Evolutionary conservation across 92 coral and sea anemone genomes (phyloP).

Genomic region (Paragorgia papillata): DNA sequence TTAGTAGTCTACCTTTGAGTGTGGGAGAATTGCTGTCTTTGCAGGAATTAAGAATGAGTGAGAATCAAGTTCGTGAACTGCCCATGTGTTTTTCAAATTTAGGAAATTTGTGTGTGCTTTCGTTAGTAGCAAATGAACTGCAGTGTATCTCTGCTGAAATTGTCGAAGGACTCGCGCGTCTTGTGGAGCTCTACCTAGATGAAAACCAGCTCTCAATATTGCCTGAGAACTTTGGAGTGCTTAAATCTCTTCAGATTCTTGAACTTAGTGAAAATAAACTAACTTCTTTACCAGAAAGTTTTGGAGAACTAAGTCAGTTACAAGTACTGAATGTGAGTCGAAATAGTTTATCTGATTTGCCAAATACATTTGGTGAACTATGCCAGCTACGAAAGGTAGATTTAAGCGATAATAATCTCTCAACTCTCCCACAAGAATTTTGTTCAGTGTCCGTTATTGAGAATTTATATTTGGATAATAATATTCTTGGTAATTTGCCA

Average conservation of each 20-base stretch:
- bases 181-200: slow-evolving; percentile 76
- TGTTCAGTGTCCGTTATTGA: slow-evolving; percentile 66
- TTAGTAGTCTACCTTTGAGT: slow-evolving; percentile 63
- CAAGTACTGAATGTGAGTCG: slow-evolving; percentile 79
- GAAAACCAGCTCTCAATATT: slow-evolving; percentile 69
- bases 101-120: slow-evolving; percentile 58
- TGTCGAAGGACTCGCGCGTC: slow-evolving; percentile 54
- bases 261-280: slow-evolving; percentile 82
- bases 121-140: slow-evolving; percentile 70
- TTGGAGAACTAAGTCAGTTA: slow-evolving; percentile 67
- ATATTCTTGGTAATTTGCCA: slow-evolving; percentile 68
- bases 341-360: slow-evolving; percentile 68
- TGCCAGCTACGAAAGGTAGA: slow-evolving; percentile 64
- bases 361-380: slow-evolving; percentile 70
- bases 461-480: slow-evolving; percentile 75
- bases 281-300: slow-evolving; percentile 65
- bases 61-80: slow-evolving; percentile 63
- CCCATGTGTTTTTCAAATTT: slow-evolving; percentile 64
- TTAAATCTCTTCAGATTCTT: slow-evolving; percentile 69
- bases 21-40: slow-evolving; percentile 50
- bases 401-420: slow-evolving; percentile 66
- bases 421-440: slow-evolving; percentile 65
- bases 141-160: slow-evolving; percentile 52
- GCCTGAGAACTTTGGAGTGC: slow-evolving; percentile 67
- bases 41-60: slow-evolving; percentile 72